Evolutionary conservation across 2,797 vertebrate genomes (phyloP).

Genomic region (Avahi laniger): DNA sequence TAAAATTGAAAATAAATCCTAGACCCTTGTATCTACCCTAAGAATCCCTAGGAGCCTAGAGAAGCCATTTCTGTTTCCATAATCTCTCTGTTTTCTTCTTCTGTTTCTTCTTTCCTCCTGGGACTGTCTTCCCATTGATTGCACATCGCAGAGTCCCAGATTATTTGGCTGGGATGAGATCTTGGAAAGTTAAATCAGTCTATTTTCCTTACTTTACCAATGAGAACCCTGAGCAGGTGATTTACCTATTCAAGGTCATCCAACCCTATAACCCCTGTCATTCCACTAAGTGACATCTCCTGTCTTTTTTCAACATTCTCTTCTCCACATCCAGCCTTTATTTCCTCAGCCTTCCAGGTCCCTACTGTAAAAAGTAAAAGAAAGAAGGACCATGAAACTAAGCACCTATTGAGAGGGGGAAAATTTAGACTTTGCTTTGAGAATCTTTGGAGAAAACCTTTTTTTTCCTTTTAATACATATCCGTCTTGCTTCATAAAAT

Average conservation of each 20-base stretch:
- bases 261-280: background rate
- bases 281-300: background rate
- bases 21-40: background rate
- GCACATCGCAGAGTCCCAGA: background rate
- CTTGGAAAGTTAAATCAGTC: background rate
- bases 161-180: background rate
- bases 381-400: background rate
- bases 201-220: background rate
- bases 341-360: too few relatives aligned
- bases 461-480: background rate
- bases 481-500: background rate
- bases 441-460: background rate
- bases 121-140: background rate
- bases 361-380: background rate
- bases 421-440: background rate
- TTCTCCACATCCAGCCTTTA: background rate
- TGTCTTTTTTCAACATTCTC: background rate
- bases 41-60: background rate
- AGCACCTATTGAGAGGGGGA: background rate
- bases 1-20: background rate
- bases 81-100: background rate
- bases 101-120: background rate
- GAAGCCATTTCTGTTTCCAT: background rate
- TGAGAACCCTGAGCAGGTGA: background rate
- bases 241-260: background rate